Percentiles rank a stretch among this genome's conserved stretches.
phyloP scores from a whole-genome alignment of 2,888 invertebrate species.

The Julus scanicus region DNA sequence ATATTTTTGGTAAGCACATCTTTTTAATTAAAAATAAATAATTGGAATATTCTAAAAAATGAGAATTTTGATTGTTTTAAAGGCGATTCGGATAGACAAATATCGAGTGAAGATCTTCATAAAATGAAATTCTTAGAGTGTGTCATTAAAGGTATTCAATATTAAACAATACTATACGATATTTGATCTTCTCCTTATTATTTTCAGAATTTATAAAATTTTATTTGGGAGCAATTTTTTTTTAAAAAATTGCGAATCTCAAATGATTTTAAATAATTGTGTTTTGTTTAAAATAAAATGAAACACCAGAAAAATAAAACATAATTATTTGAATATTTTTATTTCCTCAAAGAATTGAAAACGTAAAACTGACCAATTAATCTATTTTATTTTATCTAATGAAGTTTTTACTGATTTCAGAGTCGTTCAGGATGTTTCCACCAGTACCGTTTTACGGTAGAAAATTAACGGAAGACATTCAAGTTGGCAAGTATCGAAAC shows the following conservation, averaged over 20 bases:
- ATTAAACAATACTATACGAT: background rate
- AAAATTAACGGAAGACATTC: slow-evolving; percentile 64
- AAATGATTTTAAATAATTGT: no score
- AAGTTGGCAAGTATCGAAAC: slow-evolving; percentile 62
- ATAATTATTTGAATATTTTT: background rate
- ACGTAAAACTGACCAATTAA: no score
- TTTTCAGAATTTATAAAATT: no score
- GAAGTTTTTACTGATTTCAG: slow-evolving; percentile 58
- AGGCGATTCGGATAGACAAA: slow-evolving; percentile 64
- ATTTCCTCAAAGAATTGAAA: background rate
- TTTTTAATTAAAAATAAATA: background rate
- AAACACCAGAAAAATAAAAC: no score
- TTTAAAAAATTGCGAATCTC: background rate
- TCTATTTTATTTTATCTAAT: no score
- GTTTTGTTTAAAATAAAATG: background rate
- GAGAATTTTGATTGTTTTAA: background rate
- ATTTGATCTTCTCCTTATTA: no score
- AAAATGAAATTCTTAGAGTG: slow-evolving; percentile 68
- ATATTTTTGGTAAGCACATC: slow-evolving; percentile 65
- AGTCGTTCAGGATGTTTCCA: slow-evolving; percentile 68
- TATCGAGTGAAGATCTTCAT: slow-evolving; percentile 68
- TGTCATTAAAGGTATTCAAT: slow-evolving; percentile 66
- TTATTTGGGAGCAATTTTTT: background rate
- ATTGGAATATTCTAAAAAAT: background rate
- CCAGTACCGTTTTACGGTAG: slow-evolving; percentile 64